A percentile compares a stretch with the other conserved stretches of the same genome.
Evolutionary conservation across 2,113 vertebrate genomes (phyloP).

Genomic region (Morone saxatilis): DNA sequence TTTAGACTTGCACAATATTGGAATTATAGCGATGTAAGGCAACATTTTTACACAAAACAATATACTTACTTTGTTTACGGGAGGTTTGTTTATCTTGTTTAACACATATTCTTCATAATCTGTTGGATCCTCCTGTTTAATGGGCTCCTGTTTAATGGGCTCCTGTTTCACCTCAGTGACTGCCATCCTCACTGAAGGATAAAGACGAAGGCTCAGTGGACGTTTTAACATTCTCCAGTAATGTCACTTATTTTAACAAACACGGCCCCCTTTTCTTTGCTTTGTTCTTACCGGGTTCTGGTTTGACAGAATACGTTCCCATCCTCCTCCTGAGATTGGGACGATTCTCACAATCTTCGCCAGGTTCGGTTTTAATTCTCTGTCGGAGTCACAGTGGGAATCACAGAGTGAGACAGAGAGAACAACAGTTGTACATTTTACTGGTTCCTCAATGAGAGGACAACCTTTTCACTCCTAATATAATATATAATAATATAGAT

Average conservation of each 20-base stretch:
- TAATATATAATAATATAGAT: too few relatives aligned
- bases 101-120: conserved; percentile 83
- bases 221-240: conserved; percentile 2
- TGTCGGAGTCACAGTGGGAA: conserved; percentile 33
- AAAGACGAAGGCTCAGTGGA: conserved; percentile 19
- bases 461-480: not conserved
- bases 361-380: conserved; percentile 88
- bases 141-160: conserved; percentile 67
- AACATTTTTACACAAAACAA: not conserved
- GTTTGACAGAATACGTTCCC: conserved; percentile 88
- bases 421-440: not conserved
- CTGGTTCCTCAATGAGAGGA: not conserved
- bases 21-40: not conserved
- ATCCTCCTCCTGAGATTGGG: conserved; percentile 94
- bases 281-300: conserved; percentile 86
- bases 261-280: not conserved
- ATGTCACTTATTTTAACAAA: not conserved
- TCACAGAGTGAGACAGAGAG: not conserved
- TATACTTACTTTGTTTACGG: conserved; percentile 82
- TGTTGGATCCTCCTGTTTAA: conserved; percentile 60
- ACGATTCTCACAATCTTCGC: conserved; percentile 85
- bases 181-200: conserved; percentile 86
- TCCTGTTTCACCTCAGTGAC: conserved; percentile 85
- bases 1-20: not conserved
- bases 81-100: conserved; percentile 81